Base-by-base conservation (phyloP, 2,888 invertebrate genomes). In the Ormyrus labotus region DNA sequence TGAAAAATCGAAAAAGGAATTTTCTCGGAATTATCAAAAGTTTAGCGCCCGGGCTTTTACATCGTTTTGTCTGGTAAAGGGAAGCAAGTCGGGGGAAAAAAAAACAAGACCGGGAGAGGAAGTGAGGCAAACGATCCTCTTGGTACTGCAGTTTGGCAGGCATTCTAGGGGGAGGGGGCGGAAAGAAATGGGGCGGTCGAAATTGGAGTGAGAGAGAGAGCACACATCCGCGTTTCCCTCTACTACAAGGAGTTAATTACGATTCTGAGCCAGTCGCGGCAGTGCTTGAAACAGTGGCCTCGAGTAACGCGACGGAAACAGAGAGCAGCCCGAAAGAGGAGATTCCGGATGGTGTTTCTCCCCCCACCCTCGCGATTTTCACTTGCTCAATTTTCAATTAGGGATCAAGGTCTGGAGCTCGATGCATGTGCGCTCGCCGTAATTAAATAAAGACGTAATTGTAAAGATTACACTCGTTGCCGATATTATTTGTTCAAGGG, bases 181-280 rank as follows among this genome's bases (percentile, higher is more conserved):
- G 11, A 5, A 55, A 45, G 45, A 11, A 13, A n/a, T 13, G 61
- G 53, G 57, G 48, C 57, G 2, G 47, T 55, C 48, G 65, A 74
- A 57, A 74, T 47, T n/a, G 63, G 48, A 13, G 50, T 34, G 65
- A n/a, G 74, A 48, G 65, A 72, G 47, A 48, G 48, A 48, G 48
- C 65, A 76, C 74, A 79, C 81, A 82, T 81, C 81, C 61, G 73
- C 65, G 69, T 70, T 76, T 69, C 48, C 81, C 61, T 63, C 69
- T 60, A 19, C 1, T 19, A 73, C 80, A 60, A 74, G 51, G 71
- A 78, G 81, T 84, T 85, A 85, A 84, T 83, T 84, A 83, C 83
- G 78, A 85, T 82, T 82, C 77, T 75, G 65, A 81, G 81, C 69
- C 61, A 82, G 60, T 47, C 50, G 63, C 57, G 19, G 69, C 76